Evolutionary conservation across 2,888 invertebrate genomes (phyloP).

Genomic region (Cryptosula pallasiana): DNA sequence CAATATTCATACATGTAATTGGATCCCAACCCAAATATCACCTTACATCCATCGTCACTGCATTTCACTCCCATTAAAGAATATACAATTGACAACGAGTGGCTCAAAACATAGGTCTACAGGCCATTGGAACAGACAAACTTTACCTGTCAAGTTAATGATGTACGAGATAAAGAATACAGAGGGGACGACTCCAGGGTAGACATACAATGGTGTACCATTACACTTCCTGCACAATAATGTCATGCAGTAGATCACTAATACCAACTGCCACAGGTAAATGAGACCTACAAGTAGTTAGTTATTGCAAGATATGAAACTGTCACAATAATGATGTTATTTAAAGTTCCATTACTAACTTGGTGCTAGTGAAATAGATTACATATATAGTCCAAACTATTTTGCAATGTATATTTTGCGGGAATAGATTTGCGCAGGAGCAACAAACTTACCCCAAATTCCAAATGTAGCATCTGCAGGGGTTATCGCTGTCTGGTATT

Average conservation of each 20-base stretch:
- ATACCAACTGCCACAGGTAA: conserved; percentile 7
- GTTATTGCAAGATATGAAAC: background rate
- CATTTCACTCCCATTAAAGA: no score
- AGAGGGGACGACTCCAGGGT: background rate
- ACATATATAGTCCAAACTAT: no score
- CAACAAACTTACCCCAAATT: conserved; percentile 2
- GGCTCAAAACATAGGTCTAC: no score
- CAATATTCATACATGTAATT: no score
- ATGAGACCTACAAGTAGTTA: background rate
- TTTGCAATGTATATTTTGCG: no score
- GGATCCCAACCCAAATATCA: no score
- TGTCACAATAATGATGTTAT: no score
- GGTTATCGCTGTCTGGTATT: background rate
- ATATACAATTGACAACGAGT: no score
- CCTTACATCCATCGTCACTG: no score
- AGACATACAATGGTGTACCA: background rate
- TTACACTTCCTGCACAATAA: conserved; percentile 6
- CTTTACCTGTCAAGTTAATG: background rate
- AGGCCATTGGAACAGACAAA: no score
- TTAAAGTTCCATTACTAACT: no score
- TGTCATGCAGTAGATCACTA: background rate
- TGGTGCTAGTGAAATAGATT: no score
- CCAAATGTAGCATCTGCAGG: conserved; percentile 12
- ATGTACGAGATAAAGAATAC: conserved; percentile 5
- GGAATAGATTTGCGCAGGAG: background rate